Percentiles rank a stretch among this genome's conserved stretches.
phyloP scores from a whole-genome alignment of 64 coral and sea anemone genomes.

The Montipora foliosa region DNA sequence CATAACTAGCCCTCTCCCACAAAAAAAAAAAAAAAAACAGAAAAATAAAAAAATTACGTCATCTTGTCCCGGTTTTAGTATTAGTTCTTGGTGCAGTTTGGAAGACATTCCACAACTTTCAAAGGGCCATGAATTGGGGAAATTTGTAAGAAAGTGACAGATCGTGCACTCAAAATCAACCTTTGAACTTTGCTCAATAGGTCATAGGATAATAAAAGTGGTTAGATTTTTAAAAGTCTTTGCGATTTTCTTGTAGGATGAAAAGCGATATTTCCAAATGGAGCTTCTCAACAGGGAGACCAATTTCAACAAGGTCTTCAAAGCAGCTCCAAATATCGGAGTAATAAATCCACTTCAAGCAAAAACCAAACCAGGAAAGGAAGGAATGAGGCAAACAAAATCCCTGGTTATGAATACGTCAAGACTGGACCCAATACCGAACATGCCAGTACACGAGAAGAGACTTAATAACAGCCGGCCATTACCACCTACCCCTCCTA shows the following conservation, averaged over 20 bases:
- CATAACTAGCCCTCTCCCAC: too few species aligned
- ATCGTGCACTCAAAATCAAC: too few species aligned
- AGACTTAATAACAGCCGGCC: constrained; percentile 73
- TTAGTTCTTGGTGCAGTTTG: too few species aligned
- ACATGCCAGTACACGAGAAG: constrained; percentile 81
- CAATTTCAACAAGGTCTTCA: constrained; percentile 98
- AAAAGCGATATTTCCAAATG: constrained; percentile 95
- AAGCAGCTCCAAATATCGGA: constrained; percentile 83
- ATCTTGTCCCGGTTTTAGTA: too few species aligned
- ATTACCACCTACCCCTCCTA: constrained; percentile 84
- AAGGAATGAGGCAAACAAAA: not conserved
- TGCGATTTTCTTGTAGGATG: constrained; percentile 64
- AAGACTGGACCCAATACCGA: constrained; percentile 84
- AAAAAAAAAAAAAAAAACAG: too few species aligned
- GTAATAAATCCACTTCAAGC: constrained; percentile 94
- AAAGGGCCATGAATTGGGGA: too few species aligned
- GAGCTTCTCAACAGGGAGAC: constrained; percentile 97
- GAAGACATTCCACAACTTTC: too few species aligned
- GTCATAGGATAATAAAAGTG: not conserved
- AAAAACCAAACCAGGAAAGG: constrained; percentile 79
- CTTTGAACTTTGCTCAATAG: too few species aligned
- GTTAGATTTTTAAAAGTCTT: too few species aligned
- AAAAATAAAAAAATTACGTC: too few species aligned
- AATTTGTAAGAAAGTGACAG: too few species aligned
- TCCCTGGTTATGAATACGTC: constrained; percentile 66